These are phyloP conservation scores for Gyrodactylus salaris DNA, from an alignment of 1,140 invertebrate genomes.

Conservation along the genomic window DNA sequence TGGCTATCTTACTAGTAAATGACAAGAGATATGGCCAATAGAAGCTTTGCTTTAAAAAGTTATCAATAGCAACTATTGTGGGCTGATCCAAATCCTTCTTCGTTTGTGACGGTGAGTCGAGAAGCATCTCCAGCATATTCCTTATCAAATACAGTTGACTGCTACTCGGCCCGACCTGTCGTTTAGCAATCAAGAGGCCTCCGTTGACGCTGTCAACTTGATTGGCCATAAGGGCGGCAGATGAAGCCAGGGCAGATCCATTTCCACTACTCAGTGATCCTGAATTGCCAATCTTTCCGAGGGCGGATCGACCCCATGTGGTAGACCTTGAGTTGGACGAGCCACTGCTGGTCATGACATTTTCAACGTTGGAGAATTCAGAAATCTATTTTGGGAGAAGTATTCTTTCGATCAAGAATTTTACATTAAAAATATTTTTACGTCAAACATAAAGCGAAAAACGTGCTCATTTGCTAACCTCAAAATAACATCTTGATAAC, in stretches of 20 bases:
- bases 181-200: not conserved
- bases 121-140: conserved; percentile 84
- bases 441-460: too few species aligned
- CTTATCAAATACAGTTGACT: conserved; percentile 80
- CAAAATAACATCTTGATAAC: not conserved
- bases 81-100: conserved; percentile 78
- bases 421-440: too few species aligned
- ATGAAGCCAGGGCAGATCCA: not conserved
- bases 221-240: not conserved
- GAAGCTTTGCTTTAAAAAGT: conserved; percentile 75
- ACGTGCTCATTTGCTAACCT: too few species aligned
- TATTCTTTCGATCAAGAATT: too few species aligned
- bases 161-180: conserved; percentile 7
- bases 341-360: conserved; percentile 64
- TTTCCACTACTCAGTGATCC: not conserved
- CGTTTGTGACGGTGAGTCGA: conserved; percentile 44
- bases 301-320: not conserved
- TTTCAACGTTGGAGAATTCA: conserved; percentile 37
- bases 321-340: conserved; percentile 44
- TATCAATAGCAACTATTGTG: conserved; percentile 56
- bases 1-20: conserved; percentile 34
- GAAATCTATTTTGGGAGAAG: not conserved
- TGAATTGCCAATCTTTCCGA: not conserved
- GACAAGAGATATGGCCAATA: conserved; percentile 77
- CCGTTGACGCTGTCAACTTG: not conserved